A percentile compares a stretch with the other conserved stretches of the same genome.
phyloP scores from a whole-genome alignment of 2,113 vertebrate genomes.

The Cyanoderma ruficeps region DNA sequence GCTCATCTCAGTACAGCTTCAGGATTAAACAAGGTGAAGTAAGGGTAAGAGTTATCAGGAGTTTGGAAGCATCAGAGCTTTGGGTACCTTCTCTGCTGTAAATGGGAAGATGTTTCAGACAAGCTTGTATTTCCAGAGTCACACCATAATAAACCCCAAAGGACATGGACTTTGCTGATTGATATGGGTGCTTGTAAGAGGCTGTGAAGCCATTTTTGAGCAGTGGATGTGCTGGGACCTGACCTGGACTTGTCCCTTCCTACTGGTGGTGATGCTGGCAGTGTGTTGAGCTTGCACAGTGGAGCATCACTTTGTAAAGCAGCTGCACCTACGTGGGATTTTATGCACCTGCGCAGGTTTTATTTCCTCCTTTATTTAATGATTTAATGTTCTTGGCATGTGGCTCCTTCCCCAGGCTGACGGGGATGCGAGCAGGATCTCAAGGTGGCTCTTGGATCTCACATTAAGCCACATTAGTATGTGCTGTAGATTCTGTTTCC shows the following conservation, averaged over 20 bases:
- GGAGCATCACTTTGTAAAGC: background rate
- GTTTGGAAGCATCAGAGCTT: background rate
- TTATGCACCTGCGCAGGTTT: background rate
- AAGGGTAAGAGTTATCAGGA: fast-evolving
- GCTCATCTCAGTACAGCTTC: background rate
- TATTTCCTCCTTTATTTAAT: background rate
- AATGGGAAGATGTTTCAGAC: background rate
- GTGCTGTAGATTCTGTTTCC: slow-evolving; percentile 40
- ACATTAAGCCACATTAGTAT: slow-evolving; percentile 5
- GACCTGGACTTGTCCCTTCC: background rate
- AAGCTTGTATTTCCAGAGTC: background rate
- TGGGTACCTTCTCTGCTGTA: background rate
- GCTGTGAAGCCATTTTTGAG: background rate
- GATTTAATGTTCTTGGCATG: background rate
- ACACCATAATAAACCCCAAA: background rate
- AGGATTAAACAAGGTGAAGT: background rate
- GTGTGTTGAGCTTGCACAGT: fast-evolving
- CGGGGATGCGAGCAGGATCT: background rate
- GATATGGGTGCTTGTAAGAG: fast-evolving
- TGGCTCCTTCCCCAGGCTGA: background rate
- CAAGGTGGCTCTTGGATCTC: slow-evolving; percentile 23
- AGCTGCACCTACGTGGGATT: fast-evolving
- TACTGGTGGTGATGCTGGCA: fast-evolving
- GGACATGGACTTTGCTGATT: background rate
- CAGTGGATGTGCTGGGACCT: background rate